Evolutionary conservation across 23 tunicate species (phyloP).

Genomic region (Ciona savignyi): DNA sequence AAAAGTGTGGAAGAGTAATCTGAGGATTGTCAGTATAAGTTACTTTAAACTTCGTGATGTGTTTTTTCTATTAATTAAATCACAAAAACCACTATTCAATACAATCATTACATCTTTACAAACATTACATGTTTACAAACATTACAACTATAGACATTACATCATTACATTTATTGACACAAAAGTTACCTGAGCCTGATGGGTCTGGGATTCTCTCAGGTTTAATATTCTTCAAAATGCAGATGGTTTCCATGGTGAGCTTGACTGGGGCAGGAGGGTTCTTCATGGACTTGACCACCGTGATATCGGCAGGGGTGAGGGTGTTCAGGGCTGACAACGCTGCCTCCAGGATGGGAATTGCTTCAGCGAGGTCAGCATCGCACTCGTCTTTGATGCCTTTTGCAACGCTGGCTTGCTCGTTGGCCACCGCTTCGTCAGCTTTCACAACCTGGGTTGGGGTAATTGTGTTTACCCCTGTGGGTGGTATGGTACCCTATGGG

Average conservation of each 20-base stretch:
- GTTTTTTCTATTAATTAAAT: too few relatives aligned
- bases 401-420: conserved; percentile 90
- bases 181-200: conserved; percentile 91
- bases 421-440: conserved; percentile 98
- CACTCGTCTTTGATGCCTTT: conserved; percentile 95
- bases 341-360: conserved; percentile 90
- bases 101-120: too few relatives aligned
- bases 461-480: too few relatives aligned
- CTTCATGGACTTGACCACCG: conserved; percentile 87
- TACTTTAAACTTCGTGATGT: too few relatives aligned
- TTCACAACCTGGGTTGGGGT: conserved; percentile 75
- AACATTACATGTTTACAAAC: too few relatives aligned
- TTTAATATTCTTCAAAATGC: conserved; percentile 87
- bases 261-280: conserved; percentile 94
- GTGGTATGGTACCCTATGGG: too few relatives aligned
- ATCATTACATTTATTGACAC: too few relatives aligned
- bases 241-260: conserved; percentile 88
- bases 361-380: conserved; percentile 97
- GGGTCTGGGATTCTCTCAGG: conserved; percentile 94
- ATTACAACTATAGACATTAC: too few relatives aligned
- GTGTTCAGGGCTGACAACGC: conserved; percentile 90
- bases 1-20: too few relatives aligned
- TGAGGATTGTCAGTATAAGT: too few relatives aligned
- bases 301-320: conserved; percentile 85
- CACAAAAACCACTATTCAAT: too few relatives aligned